Evolutionary conservation across 1,140 invertebrate genomes (phyloP), one percentile per base, ranked within the genome.

Genomic region (Hyles euphorbiae): DNA sequence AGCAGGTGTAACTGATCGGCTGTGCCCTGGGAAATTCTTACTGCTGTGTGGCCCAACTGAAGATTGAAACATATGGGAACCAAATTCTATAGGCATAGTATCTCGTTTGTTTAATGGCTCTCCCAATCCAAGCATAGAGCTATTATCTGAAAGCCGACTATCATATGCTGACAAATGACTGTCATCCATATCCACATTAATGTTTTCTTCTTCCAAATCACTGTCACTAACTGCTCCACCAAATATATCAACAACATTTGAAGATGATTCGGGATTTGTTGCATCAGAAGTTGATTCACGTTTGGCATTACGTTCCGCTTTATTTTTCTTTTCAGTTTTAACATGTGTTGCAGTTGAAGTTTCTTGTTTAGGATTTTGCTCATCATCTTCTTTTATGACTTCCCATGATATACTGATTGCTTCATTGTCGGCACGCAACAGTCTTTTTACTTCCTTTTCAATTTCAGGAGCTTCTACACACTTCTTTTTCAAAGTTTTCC

Each of bases 381-480:
- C 95, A 70, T 96, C 95, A 78, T 98, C 96, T 80, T 98, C 97
- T 68, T 94, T 96, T 40, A 98, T 94, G 0, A 99, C 94, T 84
- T 99, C 97, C 94, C 95, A 99, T 57, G 95, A 95, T 1, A 98
- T 95, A 73, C 93, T 93, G 2, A 96, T 93, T 7, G 97, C 97
- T 80, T 98, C 97, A 81, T 97, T 96, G 82, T 98, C 98, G n/a
- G 93, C 94, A 69, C 97, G 91, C 9, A 99, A 91, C 12, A 99
- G 88, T 57, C 97, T 90, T 83, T 98, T 98, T 0, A 96, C 94
- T 91, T 99, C 98, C 85, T 99, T 99, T 81, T 99, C 98, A 70
- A 99, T 98, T 90, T 99, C 98, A 1, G 97, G 97, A 50, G 97
- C 96, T 89, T 99, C 98, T 1, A 98, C 95, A 88, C 97, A 98